Percentiles rank a stretch among this genome's conserved stretches.
Conservation (phyloP, 2,888 invertebrate species). For the Netelia melanura region DNA sequence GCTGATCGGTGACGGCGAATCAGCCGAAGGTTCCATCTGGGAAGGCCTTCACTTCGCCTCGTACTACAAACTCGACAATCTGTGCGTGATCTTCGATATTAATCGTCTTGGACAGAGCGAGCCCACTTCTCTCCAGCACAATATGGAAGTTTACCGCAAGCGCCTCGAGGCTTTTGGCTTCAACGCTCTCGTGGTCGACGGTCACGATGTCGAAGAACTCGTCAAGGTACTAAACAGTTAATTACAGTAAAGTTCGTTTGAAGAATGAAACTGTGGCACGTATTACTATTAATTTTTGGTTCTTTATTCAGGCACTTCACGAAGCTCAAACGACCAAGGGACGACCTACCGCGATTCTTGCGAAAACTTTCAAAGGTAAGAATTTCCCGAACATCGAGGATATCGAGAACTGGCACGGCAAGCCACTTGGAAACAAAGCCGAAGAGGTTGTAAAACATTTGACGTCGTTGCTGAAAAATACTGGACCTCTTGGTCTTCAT, state of each 20-base stretch:
- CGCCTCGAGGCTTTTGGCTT: slow-evolving; percentile 96
- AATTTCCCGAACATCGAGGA: slow-evolving; percentile 96
- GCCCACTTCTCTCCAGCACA: slow-evolving; percentile 96
- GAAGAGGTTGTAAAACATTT: slow-evolving; percentile 89
- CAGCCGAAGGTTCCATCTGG: slow-evolving; percentile 99
- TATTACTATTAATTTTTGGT: background rate
- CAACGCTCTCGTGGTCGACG: slow-evolving; percentile 96
- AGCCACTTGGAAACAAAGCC: slow-evolving; percentile 94
- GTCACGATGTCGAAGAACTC: slow-evolving; percentile 97
- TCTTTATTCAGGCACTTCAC: slow-evolving; percentile 89
- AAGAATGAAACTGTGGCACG: background rate
- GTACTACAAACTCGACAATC: slow-evolving; percentile 97
- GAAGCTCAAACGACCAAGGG: slow-evolving; percentile 91
- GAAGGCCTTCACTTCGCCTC: slow-evolving; percentile 98
- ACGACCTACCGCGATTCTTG: slow-evolving; percentile 96
- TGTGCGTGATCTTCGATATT: slow-evolving; percentile 98
- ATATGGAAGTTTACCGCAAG: slow-evolving; percentile 94
- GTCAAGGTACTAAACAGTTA: slow-evolving; percentile 87
- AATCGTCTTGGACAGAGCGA: slow-evolving; percentile 99
- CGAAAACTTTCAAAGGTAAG: slow-evolving; percentile 98
- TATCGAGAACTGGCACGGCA: slow-evolving; percentile 98
- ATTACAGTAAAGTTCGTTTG: slow-evolving; percentile 19
- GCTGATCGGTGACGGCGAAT: slow-evolving; percentile 98
- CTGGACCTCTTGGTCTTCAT: slow-evolving; percentile 87
- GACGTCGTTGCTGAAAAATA: slow-evolving; percentile 89